Conservation (phyloP, 37 sponge, comb jelly and placozoan species). For the Chondrilla cf. caribensis region DNA sequence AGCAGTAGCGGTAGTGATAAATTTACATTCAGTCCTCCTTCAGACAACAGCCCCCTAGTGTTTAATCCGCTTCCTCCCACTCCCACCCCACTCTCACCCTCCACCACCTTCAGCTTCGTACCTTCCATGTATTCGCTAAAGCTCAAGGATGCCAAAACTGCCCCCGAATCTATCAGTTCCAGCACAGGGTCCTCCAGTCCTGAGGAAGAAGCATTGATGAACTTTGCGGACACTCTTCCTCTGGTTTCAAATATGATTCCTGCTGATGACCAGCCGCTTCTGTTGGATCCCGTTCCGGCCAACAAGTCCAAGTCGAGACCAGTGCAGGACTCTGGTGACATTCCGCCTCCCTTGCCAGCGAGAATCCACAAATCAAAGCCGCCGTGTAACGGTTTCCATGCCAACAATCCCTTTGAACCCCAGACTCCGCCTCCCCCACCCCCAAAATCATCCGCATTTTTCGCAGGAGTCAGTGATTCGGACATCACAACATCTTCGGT, state of each 20-base stretch:
- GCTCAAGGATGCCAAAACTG: conserved; percentile 6
- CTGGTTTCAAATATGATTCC: not conserved
- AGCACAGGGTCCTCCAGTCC: not conserved
- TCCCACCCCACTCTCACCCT: conserved; percentile 7
- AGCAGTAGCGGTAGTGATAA: conserved; percentile 16
- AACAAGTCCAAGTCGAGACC: not conserved
- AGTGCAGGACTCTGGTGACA: not conserved
- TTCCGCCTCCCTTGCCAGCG: not conserved
- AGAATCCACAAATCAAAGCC: too few species aligned
- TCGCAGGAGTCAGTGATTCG: not conserved
- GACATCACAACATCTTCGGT: not conserved
- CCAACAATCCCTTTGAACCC: not conserved
- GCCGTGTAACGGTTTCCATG: not conserved
- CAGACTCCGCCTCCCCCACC: not conserved
- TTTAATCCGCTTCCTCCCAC: conserved; percentile 15
- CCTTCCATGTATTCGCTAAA: not conserved
- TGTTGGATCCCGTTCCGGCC: conserved; percentile 1
- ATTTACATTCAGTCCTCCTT: conserved; percentile 24
- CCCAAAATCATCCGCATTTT: not conserved
- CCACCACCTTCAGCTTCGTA: not conserved
- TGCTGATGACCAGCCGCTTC: not conserved
- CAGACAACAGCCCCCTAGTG: not conserved
- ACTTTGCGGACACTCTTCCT: conserved; percentile 2
- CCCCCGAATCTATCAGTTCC: not conserved
- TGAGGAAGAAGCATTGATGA: not conserved